Conservation (phyloP, 2,888 invertebrate genomes). For the Luperina nickerlii region DNA sequence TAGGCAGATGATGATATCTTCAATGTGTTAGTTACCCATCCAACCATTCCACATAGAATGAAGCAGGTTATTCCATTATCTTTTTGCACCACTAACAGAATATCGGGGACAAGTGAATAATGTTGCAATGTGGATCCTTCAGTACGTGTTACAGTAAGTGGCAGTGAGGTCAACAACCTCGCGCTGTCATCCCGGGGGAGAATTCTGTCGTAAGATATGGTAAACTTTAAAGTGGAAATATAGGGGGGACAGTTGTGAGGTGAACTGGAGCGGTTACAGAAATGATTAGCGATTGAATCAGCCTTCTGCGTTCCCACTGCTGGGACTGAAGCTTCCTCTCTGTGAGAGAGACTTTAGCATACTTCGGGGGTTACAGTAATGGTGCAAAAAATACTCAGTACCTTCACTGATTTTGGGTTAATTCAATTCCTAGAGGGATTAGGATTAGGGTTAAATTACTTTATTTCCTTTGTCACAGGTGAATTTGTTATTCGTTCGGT, state of each 20-base stretch:
- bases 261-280: background rate
- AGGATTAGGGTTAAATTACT: background rate
- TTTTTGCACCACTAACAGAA: constrained; percentile 36
- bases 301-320: background rate
- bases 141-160: constrained; percentile 63
- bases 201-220: constrained; percentile 74
- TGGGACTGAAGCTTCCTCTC: background rate
- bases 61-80: background rate
- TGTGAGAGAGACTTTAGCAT: background rate
- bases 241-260: constrained; percentile 41
- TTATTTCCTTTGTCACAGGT: too few relatives aligned
- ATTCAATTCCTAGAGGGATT: background rate
- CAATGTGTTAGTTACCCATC: too few relatives aligned
- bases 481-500: background rate
- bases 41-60: background rate
- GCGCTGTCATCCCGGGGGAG: constrained; percentile 66
- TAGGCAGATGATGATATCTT: background rate
- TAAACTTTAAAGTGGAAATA: constrained; percentile 69
- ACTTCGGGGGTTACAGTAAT: background rate
- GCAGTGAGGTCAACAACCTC: constrained; percentile 69
- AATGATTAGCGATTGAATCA: background rate
- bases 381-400: background rate
- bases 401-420: background rate
- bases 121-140: constrained; percentile 48
- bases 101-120: constrained; percentile 51